Evolutionary conservation across 2,888 invertebrate species (phyloP), one percentile per base, ranked within the genome.

Genomic region (Ctena decussata): DNA sequence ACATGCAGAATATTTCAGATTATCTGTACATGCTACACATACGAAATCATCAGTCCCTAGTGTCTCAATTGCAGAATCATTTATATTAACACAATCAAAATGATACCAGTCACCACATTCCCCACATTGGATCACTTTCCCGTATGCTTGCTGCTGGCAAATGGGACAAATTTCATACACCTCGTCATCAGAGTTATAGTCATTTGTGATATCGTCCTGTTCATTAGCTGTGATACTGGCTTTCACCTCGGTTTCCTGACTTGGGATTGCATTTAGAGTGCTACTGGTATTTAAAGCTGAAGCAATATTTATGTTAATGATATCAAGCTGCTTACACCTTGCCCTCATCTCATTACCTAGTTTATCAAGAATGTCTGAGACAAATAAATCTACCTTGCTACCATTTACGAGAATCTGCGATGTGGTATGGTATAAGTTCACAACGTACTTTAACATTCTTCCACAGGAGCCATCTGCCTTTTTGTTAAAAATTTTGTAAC

Each of bases 371-470:
- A 53, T 21, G 21, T 53, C 53, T 21, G 53, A n/a, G 8, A 21
- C 21, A n/a, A 69, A 69, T 27, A 35, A 21, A 6, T 69, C 69
- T 6, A 69, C 32, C 24, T 37, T 69, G 69, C 69, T 69, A 11
- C 69, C 69, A 30, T 69, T 69, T 35, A 69, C 69, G 6, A 35
- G 18, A 69, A 69, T 69, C 24, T 69, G 69, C 3, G 69, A 69
- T 27, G 69, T 69, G 6, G 69, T 69, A 27, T 69, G 35, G 37
- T 69, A 69, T 6, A 69, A 69, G 69, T 69, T 69, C 18, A 69
- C 24, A 6, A 21, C 37, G 27, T 37, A 69, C 37, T 69, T 69
- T 30, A 35, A 21, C 12, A 69, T 35, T 21, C 27, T 69, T 11
- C 69, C 69, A 32, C 37, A 37, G 6, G 35, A 69, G 3, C 69